Base-by-base conservation (phyloP, 2,888 invertebrate species). In the Melieria omissa region DNA sequence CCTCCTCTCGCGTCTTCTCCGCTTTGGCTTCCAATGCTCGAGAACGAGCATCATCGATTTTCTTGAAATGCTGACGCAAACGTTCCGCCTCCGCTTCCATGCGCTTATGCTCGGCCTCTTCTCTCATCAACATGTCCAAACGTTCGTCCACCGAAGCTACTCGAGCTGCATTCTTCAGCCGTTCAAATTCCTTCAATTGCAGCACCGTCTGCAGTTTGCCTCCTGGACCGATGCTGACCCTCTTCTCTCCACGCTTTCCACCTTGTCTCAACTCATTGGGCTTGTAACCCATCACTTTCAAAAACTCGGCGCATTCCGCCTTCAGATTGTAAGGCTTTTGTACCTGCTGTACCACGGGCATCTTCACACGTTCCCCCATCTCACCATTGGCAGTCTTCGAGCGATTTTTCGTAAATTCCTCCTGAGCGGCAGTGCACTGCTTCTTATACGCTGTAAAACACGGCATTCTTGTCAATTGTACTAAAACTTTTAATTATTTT, bases 151-250 rank as follows among this genome's bases (percentile, higher is more conserved):
- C 75, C 2, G 88, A 88, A 4, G 88, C 77, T 1, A 91, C 90
- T 84, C 87, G 89, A 0, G 92, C 90, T 74, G 91, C 90, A 57
- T 88, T 87, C 80, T 89, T 88, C 4, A 93, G 82, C 47, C 91
- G 85, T 1, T 90, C 88, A 74, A 90, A 91, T 75, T 94, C 92
- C 0, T 86, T 84, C 70, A 88, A 88, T 0, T 89, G 89, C 29
- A 84, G 69, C 1, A 80, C 72, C 0, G 81, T 66, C 60, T 82
- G 76, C 55, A 79, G 80, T 3, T 77, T 57, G 68, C 77, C 77
- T 16, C 78, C 78, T 8, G 78, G 76, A 4, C 78, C 75, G 0
- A 67, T 49, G 44, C 63, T 78, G 14, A n/a, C 77, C 76, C 9
- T 76, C 71, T 68, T 81, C 74, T n/a, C 75, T 75, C 52, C 10